Base-by-base conservation (phyloP, 92 coral and sea anemone genomes). In the Zoanthus sociatus region DNA sequence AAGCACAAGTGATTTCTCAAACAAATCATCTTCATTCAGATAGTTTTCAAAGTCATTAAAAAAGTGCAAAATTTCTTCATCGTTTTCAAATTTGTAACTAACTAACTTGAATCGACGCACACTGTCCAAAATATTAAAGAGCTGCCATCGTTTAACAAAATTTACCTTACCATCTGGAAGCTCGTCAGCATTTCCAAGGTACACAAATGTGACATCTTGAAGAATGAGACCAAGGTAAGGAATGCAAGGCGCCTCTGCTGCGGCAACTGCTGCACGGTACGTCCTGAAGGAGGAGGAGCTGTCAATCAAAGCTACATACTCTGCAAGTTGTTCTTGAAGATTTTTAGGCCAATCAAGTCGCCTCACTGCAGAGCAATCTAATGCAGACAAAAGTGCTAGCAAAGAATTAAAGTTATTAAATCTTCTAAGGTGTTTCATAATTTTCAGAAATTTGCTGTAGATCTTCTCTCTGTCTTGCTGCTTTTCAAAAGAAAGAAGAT, bases 121-220 rank as follows among this genome's bases (percentile, higher is more conserved):
- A 77, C 92, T 94, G 87, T 97, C 98, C 90, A 97, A 76, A 84
- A 97, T 97, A 72, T 97, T 96, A 73, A 97, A 97, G 33, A 97
- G 91, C 72, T 95, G 99, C 99, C 99, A 95, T 79, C 99, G 86
- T 88, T 97, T 97, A 84, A 95, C 95, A 90, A 97, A 97, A 91
- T 97, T 97, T 79, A 97, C 99, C 87, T 97, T 97, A 78, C 99
- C 99, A 91, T 95, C 99, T 15, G 99, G 98, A 69, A 97, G 92
- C 72, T 97, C 99, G 83, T 97, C 98, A 1, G 87, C 93, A 84
- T 97, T 97, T 10, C 99, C 99, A 90, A 93, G 93, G 88, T 92
- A 97, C 78, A 96, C 96, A 82, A 97, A 97, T 16, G 99, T 97
- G 78, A 97, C 99, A 88, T 97, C 99, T 70, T 97, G 99, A 13